Evolutionary conservation across 1,140 invertebrate species (phyloP).

Genomic region (Dufourea novaeangliae): DNA sequence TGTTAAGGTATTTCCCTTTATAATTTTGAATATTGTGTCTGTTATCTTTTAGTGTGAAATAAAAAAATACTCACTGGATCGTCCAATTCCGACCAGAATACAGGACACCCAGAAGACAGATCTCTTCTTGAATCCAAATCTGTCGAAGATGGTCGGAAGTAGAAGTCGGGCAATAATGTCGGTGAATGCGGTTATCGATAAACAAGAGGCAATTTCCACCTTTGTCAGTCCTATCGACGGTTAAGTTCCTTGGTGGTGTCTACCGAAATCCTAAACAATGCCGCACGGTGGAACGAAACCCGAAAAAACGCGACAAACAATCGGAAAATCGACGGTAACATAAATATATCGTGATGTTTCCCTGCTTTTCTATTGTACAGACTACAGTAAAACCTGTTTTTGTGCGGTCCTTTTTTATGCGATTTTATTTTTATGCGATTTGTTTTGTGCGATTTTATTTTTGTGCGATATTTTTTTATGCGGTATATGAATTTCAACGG

Average conservation of each 20-base stretch:
- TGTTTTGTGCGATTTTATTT: too few species aligned
- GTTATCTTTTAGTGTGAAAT: slow-evolving; percentile 22
- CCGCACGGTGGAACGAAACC: slow-evolving; percentile 33
- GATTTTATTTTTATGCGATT: too few species aligned
- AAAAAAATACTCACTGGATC: slow-evolving; percentile 85
- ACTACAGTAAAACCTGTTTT: too few species aligned
- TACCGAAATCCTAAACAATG: slow-evolving; percentile 45
- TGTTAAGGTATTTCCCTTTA: too few species aligned
- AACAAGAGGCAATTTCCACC: slow-evolving; percentile 86
- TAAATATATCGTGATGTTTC: neutral
- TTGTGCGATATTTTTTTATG: too few species aligned
- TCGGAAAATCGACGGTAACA: neutral
- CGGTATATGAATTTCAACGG: too few species aligned
- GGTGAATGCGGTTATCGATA: slow-evolving; percentile 87
- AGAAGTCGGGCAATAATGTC: slow-evolving; percentile 87
- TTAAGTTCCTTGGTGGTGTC: slow-evolving; percentile 60
- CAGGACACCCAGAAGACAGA: slow-evolving; percentile 86
- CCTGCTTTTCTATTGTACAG: too few species aligned
- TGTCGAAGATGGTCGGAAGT: slow-evolving; percentile 87
- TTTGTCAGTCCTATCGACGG: slow-evolving; percentile 78
- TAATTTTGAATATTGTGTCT: too few species aligned
- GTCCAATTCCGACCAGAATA: slow-evolving; percentile 85
- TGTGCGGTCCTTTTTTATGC: too few species aligned
- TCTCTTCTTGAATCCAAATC: slow-evolving; percentile 85
- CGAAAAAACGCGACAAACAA: slow-evolving; percentile 25